Evolutionary conservation across 2,888 invertebrate genomes (phyloP), one percentile per base, ranked within the genome.

Genomic region (Carcina quercana): DNA sequence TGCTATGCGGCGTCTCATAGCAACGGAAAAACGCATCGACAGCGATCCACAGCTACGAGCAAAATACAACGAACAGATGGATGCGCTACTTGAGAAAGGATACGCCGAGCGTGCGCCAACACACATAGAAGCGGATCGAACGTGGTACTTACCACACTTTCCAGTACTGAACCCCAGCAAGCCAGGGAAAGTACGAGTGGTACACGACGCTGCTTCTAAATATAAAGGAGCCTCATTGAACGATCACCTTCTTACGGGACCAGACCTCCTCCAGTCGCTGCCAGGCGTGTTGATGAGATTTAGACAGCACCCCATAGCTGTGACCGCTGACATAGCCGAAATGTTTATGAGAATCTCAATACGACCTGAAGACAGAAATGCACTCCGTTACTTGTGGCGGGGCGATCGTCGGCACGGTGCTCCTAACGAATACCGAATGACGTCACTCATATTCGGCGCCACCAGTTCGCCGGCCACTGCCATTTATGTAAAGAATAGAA

Each of bases 401-500:
- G 31, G 39, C 14, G 15, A 1, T 11, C 4, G 2, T 4, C 3
- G 5, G n/a, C 2, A 11, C 6, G 12, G 13, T 3, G 4, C 24
- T 8, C 3, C 13, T 10, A n/a, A 12, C 3, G 3, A 3, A 3
- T 17, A 17, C 7, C 5, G 4, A 7, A 48, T 45, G 43, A 17
- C 34, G 24, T 29, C 32, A 22, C 29, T 45, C 25, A 19, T 45
- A 3, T 44, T 44, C 27, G 42, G 44, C 3, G 40, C 41, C 3
- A 48, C 36, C 3, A 42, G 40, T 24, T 49, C 43, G 2, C 45
- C 40, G 5, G 45, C 45, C 10, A 40, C 43, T 12, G 42, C 46
- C n/a, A 42, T 43, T 13, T 43, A 41, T 25, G 41, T 47, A 14
- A 43, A 36, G 37, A 43, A 45, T 33, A 43, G 41, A 37, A 47